phyloP scores from a whole-genome alignment of 2,113 vertebrate species.

The Siphamia tubifer region DNA sequence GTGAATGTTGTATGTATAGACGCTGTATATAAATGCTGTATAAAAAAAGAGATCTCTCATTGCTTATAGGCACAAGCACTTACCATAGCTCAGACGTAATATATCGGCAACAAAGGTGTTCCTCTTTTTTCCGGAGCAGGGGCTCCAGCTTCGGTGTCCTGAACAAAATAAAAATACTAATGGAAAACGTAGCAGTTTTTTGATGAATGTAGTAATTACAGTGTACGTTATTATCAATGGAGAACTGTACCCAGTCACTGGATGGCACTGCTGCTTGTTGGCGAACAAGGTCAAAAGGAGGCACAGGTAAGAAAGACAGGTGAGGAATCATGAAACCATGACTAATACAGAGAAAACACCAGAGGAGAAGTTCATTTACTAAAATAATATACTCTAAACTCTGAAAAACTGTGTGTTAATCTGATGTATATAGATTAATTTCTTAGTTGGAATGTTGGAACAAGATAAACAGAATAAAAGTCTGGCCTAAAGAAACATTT shows the following conservation, averaged over 20 bases:
- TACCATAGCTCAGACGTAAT: conserved; percentile 78
- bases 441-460: no score
- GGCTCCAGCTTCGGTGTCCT: conserved; percentile 72
- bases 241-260: not conserved
- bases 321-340: no score
- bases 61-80: conserved; percentile 81
- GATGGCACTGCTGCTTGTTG: not conserved
- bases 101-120: conserved; percentile 78
- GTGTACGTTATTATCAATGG: not conserved
- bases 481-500: no score
- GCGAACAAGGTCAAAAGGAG: conserved; percentile 48
- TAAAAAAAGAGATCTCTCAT: conserved; percentile 74
- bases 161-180: conserved; percentile 76
- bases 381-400: no score
- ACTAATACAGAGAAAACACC: no score
- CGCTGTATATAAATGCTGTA: conserved; percentile 86
- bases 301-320: conserved; percentile 25
- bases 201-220: conserved; percentile 55
- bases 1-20: conserved; percentile 83
- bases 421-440: no score
- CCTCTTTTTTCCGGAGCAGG: conserved; percentile 62
- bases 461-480: no score
- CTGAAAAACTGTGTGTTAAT: no score
- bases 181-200: conserved; percentile 62
- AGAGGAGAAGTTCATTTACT: no score